Conservation (phyloP, 2,797 vertebrate species). For the Paramormyrops hopkinsi region DNA sequence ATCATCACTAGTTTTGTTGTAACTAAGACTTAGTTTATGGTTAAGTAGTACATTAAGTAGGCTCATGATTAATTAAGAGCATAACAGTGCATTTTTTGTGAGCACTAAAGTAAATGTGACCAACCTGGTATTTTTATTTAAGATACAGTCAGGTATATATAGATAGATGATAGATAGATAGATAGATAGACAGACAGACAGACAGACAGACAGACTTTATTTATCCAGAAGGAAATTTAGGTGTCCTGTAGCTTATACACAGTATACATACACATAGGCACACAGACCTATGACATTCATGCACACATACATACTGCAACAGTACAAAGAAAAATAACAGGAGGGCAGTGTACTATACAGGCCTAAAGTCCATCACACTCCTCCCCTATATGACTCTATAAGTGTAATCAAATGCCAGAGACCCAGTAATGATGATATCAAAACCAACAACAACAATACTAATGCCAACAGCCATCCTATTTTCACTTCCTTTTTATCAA, state of each 20-base stretch:
- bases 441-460: not conserved
- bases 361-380: too few relatives aligned
- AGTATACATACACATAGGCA: too few relatives aligned
- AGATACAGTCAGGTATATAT: not conserved
- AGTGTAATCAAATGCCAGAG: not conserved
- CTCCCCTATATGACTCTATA: not conserved
- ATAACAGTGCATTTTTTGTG: not conserved
- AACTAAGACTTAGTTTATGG: not conserved
- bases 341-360: too few relatives aligned
- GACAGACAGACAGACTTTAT: too few relatives aligned
- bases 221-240: too few relatives aligned
- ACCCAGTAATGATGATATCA: not conserved
- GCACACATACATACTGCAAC: too few relatives aligned
- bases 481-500: not conserved
- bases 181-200: too few relatives aligned
- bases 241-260: too few relatives aligned
- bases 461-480: not conserved
- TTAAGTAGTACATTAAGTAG: not conserved
- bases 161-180: too few relatives aligned
- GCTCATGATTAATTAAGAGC: not conserved
- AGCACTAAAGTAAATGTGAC: not conserved
- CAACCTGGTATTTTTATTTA: not conserved
- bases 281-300: too few relatives aligned
- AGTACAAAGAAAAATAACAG: too few relatives aligned
- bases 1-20: not conserved